Evolutionary conservation across 2,888 invertebrate species (phyloP).

Genomic region (Mycalesis mineus): DNA sequence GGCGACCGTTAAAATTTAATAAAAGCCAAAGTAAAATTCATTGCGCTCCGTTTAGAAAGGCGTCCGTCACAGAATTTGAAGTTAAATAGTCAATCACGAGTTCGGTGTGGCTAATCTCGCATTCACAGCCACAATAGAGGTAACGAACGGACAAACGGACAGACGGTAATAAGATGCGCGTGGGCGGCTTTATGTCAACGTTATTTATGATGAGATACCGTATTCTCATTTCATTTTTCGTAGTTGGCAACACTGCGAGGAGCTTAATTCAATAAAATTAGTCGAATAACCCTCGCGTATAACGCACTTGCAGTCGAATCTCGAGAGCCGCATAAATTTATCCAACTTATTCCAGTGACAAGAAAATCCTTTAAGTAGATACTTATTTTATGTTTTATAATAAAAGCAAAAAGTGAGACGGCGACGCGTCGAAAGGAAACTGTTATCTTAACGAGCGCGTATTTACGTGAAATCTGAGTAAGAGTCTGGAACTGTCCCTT

Average conservation of each 20-base stretch:
- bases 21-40: constrained; percentile 14
- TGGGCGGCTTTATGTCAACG: constrained; percentile 75
- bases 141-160: constrained; percentile 76
- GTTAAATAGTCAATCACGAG: constrained; percentile 77
- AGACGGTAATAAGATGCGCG: constrained; percentile 74
- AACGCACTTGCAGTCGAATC: constrained; percentile 22
- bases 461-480: constrained; percentile 75
- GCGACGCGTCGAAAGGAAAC: constrained; percentile 67
- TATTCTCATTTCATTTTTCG: constrained; percentile 33
- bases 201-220: constrained; percentile 71
- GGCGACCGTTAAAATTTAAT: constrained; percentile 20
- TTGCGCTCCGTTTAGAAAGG: constrained; percentile 44
- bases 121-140: constrained; percentile 72
- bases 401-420: constrained; percentile 60
- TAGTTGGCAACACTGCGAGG: constrained; percentile 16
- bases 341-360: constrained; percentile 52
- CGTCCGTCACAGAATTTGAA: constrained; percentile 62
- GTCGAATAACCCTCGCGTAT: constrained; percentile 17
- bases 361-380: constrained; percentile 54
- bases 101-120: constrained; percentile 72
- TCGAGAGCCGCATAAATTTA: constrained; percentile 29
- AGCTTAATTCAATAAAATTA: constrained; percentile 20
- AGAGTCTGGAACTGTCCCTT: constrained; percentile 59
- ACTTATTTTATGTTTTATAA: constrained; percentile 58
- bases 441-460: constrained; percentile 71